These are phyloP conservation scores for Streptopelia turtur DNA, from an alignment of 2,797 vertebrate genomes.

Conservation along the genomic window DNA sequence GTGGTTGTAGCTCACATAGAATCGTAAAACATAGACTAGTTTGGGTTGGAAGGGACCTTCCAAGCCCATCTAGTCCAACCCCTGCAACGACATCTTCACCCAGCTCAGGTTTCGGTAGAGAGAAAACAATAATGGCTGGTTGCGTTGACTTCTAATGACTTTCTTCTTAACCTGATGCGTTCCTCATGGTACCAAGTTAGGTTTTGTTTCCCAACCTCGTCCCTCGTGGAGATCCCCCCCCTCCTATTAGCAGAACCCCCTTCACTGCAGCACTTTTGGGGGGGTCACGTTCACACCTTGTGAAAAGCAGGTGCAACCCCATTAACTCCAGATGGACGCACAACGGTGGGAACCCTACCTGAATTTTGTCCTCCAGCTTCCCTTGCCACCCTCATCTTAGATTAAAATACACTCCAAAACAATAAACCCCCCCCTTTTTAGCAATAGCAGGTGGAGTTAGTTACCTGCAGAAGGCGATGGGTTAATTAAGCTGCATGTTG, in stretches of 20 bases:
- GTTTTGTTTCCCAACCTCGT: not conserved
- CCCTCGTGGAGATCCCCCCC: not conserved
- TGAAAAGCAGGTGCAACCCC: slow-evolving; percentile 13
- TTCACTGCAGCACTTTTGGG: not conserved
- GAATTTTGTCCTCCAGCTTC: not conserved
- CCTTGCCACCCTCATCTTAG: not conserved
- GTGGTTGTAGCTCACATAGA: not conserved
- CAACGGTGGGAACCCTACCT: not conserved
- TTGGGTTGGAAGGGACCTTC: too few relatives aligned
- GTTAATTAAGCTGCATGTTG: not conserved
- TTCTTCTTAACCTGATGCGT: not conserved
- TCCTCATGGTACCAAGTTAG: rapidly evolving
- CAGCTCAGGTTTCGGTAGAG: too few relatives aligned
- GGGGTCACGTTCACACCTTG: not conserved
- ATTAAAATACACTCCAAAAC: rapidly evolving
- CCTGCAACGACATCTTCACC: too few relatives aligned
- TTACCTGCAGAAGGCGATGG: not conserved
- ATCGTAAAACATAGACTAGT: too few relatives aligned
- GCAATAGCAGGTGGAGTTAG: not conserved
- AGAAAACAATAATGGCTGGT: rapidly evolving
- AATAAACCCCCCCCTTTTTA: too few relatives aligned
- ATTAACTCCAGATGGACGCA: not conserved
- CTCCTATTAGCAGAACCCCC: rapidly evolving
- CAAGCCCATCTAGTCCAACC: too few relatives aligned
- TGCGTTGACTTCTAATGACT: not conserved